These are phyloP conservation scores for Myopa testacea DNA, from an alignment of 2,888 invertebrate species.

Conservation along the genomic window DNA sequence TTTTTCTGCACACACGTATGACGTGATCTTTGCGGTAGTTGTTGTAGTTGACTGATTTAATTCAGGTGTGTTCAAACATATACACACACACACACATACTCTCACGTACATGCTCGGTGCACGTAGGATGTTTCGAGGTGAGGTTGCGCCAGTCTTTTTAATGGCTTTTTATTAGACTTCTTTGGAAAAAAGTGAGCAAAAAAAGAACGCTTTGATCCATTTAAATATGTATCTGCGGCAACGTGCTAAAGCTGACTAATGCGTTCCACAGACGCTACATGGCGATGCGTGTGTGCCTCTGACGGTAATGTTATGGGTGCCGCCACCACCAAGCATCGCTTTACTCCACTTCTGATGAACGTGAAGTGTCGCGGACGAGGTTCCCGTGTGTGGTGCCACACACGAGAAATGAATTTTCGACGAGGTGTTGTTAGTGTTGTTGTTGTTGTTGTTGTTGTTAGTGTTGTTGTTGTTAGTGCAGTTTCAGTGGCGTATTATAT, in stretches of 20 bases:
- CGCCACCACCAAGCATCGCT: not conserved
- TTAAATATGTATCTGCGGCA: slow-evolving; percentile 35
- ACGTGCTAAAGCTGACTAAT: slow-evolving; percentile 24
- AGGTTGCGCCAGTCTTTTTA: slow-evolving; percentile 24
- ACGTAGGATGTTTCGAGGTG: slow-evolving; percentile 38
- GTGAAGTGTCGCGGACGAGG: not conserved
- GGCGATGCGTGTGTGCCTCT: not conserved
- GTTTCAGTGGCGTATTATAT: slow-evolving; percentile 14
- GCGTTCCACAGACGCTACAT: not conserved
- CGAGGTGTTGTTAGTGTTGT: slow-evolving; percentile 28
- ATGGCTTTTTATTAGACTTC: slow-evolving; percentile 24
- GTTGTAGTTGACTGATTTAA: slow-evolving; percentile 48
- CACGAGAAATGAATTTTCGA: not conserved
- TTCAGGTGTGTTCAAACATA: slow-evolving; percentile 51
- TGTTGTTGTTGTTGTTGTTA: slow-evolving; percentile 29
- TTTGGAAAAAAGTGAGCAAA: slow-evolving; percentile 7
- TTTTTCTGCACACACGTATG: slow-evolving; percentile 12
- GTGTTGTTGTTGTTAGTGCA: slow-evolving; percentile 31
- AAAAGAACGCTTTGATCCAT: slow-evolving; percentile 25
- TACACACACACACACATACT: slow-evolving; percentile 17
- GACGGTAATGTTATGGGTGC: slow-evolving; percentile 18
- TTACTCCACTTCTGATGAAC: slow-evolving; percentile 32
- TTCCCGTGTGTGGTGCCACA: not conserved
- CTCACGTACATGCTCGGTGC: not conserved
- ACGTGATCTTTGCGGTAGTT: slow-evolving; percentile 26